Evolutionary conservation across 64 coral and sea anemone species (phyloP), one percentile per base, ranked within the genome.

Genomic region (Anthopleura sola): DNA sequence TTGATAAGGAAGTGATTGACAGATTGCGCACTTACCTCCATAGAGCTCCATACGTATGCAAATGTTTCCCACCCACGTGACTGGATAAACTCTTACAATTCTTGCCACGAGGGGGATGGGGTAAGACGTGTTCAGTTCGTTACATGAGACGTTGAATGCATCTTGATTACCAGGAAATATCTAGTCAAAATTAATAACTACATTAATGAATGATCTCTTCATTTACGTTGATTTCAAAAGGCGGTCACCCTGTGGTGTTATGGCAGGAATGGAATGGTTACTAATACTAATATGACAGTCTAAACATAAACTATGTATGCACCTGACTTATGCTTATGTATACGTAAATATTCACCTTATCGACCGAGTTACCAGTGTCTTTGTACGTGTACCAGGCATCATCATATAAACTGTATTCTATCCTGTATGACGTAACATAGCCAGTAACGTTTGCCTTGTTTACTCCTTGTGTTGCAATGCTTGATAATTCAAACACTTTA

Each of bases 341-440:
- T 79, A 48, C 20, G 24, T 10, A 5, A 79, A 18, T 79, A 48
- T 15, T 21, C 47, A 79, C 76, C 37, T 44, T 79, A 24, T 79
- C 76, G 23, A 18, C 3, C 11, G 76, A 79, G 37, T 79, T 38
- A 48, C 37, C 29, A 77, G 17, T 77, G 9, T 79, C 76, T 44
- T 48, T 26, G 50, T 83, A 83, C 34, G 23, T 33, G 48, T 83
- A 49, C 82, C 82, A 83, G 29, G 34, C 18, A 37, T 24, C 23
- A 7, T 3, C 48, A 83, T 83, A 23, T 24, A 83, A 56, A 60
- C 49, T 56, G 20, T 49, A 54, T 56, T 19, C 18, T 56, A 83
- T 56, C 55, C 58, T 83, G 82, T 83, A 83, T 56, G 82, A 50
- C 20, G 82, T 83, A 15, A 83, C 82, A 33, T 83, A 49, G 50